These are phyloP conservation scores for Echinarachnius parma DNA, from an alignment of 53 echinoderm and acorn worm genomes.

Conservation along the genomic window DNA sequence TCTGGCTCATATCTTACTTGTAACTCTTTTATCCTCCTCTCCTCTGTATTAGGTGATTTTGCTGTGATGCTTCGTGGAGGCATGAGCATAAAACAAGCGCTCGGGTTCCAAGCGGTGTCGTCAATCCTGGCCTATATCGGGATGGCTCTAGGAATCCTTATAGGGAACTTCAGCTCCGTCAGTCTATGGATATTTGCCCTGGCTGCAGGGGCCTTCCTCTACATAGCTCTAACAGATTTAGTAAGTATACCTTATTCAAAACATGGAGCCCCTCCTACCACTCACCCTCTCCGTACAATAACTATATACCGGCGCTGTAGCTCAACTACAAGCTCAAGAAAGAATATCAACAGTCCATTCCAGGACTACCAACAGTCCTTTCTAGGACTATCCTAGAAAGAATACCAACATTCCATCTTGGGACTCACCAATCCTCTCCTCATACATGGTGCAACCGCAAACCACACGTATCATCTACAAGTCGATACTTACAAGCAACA, in stretches of 20 bases:
- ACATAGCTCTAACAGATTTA: constrained; percentile 91
- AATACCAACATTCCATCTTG: too few relatives aligned
- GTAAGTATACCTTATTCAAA: constrained; percentile 56
- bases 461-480: too few relatives aligned
- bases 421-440: too few relatives aligned
- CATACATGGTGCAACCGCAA: too few relatives aligned
- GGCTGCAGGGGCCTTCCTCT: constrained; percentile 91
- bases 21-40: neutral
- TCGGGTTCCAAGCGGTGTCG: constrained; percentile 70
- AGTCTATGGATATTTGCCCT: constrained; percentile 94
- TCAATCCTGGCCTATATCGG: constrained; percentile 90
- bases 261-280: too few relatives aligned
- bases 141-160: constrained; percentile 73
- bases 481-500: too few relatives aligned
- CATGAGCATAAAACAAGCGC: constrained; percentile 88
- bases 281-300: too few relatives aligned
- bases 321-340: too few relatives aligned
- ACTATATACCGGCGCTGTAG: too few relatives aligned
- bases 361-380: too few relatives aligned
- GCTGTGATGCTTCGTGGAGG: constrained; percentile 91
- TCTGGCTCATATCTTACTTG: neutral
- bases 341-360: too few relatives aligned
- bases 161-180: constrained; percentile 70
- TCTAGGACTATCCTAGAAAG: too few relatives aligned
- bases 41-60: constrained; percentile 77